Evolutionary conservation across 2,888 invertebrate genomes (phyloP).

Genomic region (Selenia dentaria): DNA sequence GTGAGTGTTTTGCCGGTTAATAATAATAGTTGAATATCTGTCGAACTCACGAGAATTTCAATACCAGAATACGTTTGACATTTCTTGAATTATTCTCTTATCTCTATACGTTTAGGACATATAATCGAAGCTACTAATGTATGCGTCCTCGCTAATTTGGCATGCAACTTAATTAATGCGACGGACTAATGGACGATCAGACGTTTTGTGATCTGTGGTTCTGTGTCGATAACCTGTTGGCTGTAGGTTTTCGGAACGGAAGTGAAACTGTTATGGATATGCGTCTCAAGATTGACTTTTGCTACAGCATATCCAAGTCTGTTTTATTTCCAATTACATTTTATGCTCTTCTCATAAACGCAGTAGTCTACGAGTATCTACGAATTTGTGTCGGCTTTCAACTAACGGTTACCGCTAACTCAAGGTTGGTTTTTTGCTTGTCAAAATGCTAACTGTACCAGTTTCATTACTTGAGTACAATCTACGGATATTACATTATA

Average conservation of each 20-base stretch:
- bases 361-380: constrained; percentile 32
- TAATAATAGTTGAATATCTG: too few species aligned
- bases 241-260: constrained; percentile 2
- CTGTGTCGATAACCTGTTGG: too few species aligned
- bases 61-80: too few species aligned
- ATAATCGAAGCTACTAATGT: too few species aligned
- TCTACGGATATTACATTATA: constrained; percentile 42
- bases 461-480: constrained; percentile 52
- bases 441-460: constrained; percentile 74
- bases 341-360: constrained; percentile 22
- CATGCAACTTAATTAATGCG: too few species aligned
- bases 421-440: constrained; percentile 70
- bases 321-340: constrained; percentile 16
- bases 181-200: too few species aligned
- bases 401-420: constrained; percentile 58
- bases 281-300: neutral
- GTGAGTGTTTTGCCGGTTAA: too few species aligned
- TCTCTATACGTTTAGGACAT: too few species aligned
- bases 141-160: too few species aligned
- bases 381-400: constrained; percentile 54
- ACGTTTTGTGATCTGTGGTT: too few species aligned
- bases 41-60: too few species aligned
- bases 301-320: constrained; percentile 8
- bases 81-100: too few species aligned
- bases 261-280: neutral